A percentile compares a stretch with the other conserved stretches of the same genome.
These are phyloP conservation scores for Druon quercuslanigerum DNA, from an alignment of 1,140 invertebrate genomes.

Conservation along the genomic window DNA sequence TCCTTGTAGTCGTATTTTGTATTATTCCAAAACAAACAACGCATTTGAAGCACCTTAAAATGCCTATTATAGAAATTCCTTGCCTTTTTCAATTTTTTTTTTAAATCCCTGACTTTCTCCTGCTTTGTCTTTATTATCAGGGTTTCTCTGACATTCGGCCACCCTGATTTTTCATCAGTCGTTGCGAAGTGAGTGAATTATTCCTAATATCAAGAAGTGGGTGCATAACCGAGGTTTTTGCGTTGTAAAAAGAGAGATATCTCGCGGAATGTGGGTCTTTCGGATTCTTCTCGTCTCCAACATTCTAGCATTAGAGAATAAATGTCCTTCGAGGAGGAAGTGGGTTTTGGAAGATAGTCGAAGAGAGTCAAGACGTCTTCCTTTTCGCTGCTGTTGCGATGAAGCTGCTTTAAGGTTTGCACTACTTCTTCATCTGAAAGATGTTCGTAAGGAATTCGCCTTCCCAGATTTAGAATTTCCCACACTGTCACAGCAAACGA, in stretches of 20 bases:
- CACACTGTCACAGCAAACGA: constrained; percentile 86
- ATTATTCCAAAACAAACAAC: too few relatives aligned
- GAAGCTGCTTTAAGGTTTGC: constrained; percentile 79
- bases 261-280: constrained; percentile 89
- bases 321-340: constrained; percentile 87
- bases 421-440: constrained; percentile 84
- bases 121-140: too few relatives aligned
- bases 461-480: constrained; percentile 84
- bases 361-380: constrained; percentile 65
- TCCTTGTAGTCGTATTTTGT: too few relatives aligned
- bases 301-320: constrained; percentile 94
- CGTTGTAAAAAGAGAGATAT: constrained; percentile 91
- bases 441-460: constrained; percentile 83
- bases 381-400: constrained; percentile 75
- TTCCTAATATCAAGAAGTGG: constrained; percentile 77
- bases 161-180: background rate
- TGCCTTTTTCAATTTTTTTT: too few relatives aligned
- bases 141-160: too few relatives aligned
- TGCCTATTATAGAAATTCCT: too few relatives aligned
- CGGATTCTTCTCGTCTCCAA: constrained; percentile 87
- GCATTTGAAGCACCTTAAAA: too few relatives aligned
- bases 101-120: too few relatives aligned
- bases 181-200: background rate
- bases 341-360: constrained; percentile 81
- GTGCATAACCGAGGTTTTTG: constrained; percentile 86